Evolutionary conservation across 2,113 vertebrate species (phyloP), one percentile per base, ranked within the genome.

Genomic region (Calidris pygmaea): DNA sequence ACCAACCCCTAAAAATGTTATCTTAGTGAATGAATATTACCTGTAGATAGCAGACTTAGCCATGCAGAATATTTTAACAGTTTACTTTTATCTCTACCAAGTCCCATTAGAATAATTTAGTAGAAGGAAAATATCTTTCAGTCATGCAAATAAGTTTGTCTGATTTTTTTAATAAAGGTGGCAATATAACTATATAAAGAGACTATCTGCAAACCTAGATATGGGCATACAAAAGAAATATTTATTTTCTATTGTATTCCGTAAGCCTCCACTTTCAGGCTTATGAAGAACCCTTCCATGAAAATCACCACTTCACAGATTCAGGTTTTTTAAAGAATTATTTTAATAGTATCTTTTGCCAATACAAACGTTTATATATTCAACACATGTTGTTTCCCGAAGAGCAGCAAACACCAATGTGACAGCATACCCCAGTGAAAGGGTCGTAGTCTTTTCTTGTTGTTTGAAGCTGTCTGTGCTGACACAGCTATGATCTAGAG

Each of bases 1-100:
- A 74, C 78, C 55, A 95, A 96, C 91, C 84, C 91, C 91, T 90
- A 95, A 97, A 97, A 95, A 84, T 90, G 72, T 93, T 96, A 96
- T 95, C 94, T 83, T 93, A 85, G 88, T 75, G 84, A 94, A 85
- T 85, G 73, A 94, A 84, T 93, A 94, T 94, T 93, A 94, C 83
- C 91, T 95, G 85, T 80, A 95, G 86, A 96, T 93, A 97, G 78
- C 87, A 90, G 85, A 59, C 66, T 82, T 76, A 83, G 78, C 82
- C 85, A 66, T 83, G 90, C 62, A 92, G 85, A 94, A 91, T 96
- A 96, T 95, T 97, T 89, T 89, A 95, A 68, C 80, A 74, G 67
- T 92, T 94, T 93, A 76, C 94, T 90, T 94, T 91, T 96, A 96
- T 93, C 85, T 91, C 74, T 87, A 48, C 85, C 48, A 88, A 86